Percentiles rank a stretch among this genome's conserved stretches.
Conservation (phyloP, 2,113 vertebrate genomes). For the Hippocampus abdominalis region DNA sequence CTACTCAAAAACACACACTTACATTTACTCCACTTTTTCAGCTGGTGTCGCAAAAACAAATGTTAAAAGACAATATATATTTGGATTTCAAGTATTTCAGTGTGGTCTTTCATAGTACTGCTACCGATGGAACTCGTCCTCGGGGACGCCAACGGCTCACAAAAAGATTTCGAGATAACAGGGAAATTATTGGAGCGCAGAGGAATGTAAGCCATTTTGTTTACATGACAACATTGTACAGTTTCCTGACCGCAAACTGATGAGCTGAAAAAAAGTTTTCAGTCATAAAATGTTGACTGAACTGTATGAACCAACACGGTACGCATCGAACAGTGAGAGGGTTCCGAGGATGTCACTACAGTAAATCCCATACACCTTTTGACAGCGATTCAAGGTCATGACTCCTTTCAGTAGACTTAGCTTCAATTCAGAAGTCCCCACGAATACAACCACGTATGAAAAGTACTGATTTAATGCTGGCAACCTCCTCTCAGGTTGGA, state of each 20-base stretch:
- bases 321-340: neutral
- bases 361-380: neutral
- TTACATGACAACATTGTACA: slow-evolving; percentile 37
- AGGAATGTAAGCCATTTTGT: slow-evolving; percentile 44
- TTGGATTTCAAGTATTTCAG: slow-evolving; percentile 27
- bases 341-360: neutral
- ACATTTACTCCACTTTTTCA: slow-evolving; percentile 32
- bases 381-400: neutral
- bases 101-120: slow-evolving; percentile 27
- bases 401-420: neutral
- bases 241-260: slow-evolving; percentile 10
- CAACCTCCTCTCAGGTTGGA: slow-evolving; percentile 4
- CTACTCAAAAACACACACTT: slow-evolving; percentile 32
- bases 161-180: slow-evolving; percentile 53
- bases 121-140: slow-evolving; percentile 23
- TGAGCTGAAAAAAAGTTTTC: neutral
- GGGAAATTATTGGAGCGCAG: slow-evolving; percentile 45
- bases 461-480: slow-evolving; percentile 4
- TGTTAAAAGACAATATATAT: slow-evolving; percentile 24
- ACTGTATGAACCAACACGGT: neutral
- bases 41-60: slow-evolving; percentile 8
- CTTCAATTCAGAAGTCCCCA: slow-evolving; percentile 6
- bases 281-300: neutral
- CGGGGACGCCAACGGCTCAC: slow-evolving; percentile 28
- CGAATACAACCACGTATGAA: slow-evolving; percentile 11